phyloP scores from a whole-genome alignment of 1,140 invertebrate genomes.

The Caenorhabditis elegans region DNA sequence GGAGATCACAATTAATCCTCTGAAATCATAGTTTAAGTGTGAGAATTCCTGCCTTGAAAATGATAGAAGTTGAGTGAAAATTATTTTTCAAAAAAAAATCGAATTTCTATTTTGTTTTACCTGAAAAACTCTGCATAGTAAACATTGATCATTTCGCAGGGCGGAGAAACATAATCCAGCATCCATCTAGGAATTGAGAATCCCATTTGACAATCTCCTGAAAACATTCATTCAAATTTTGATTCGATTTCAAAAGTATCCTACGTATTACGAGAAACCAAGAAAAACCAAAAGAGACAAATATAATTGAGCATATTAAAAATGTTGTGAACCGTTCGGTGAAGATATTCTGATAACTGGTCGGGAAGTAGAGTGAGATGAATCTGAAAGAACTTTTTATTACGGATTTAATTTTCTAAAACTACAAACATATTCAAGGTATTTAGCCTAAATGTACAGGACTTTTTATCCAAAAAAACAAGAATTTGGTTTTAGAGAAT shows the following conservation, averaged over 20 bases:
- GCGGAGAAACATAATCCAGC: neutral
- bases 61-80: too few species aligned
- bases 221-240: neutral
- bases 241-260: neutral
- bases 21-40: neutral
- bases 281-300: neutral
- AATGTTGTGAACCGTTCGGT: constrained; percentile 29
- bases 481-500: too few species aligned
- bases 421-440: too few species aligned
- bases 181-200: constrained; percentile 28
- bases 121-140: constrained; percentile 30
- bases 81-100: neutral
- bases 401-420: too few species aligned
- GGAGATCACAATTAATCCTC: constrained; percentile 24
- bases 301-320: neutral
- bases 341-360: constrained; percentile 12
- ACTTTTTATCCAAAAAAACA: too few species aligned
- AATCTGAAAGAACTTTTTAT: too few species aligned
- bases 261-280: neutral
- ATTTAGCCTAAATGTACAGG: too few species aligned
- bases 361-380: constrained; percentile 37
- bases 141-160: constrained; percentile 22
- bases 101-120: neutral
- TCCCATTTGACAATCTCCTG: constrained; percentile 29
- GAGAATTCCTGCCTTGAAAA: too few species aligned